Evolutionary conservation across 2,888 invertebrate genomes (phyloP).

Genomic region (Epinotia demarniana): DNA sequence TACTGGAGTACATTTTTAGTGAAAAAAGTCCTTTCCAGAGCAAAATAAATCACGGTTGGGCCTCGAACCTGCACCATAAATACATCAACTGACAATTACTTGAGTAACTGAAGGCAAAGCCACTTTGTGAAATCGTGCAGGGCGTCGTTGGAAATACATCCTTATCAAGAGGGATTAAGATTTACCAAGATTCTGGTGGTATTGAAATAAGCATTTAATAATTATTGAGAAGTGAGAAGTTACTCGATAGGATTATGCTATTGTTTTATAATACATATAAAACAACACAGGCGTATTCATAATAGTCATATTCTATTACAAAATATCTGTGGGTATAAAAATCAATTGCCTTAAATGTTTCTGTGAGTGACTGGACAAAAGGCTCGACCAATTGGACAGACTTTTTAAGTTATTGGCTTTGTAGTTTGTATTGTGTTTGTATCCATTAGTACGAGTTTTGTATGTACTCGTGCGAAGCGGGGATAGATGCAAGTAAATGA

Average conservation of each 20-base stretch:
- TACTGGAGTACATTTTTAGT: conserved; percentile 37
- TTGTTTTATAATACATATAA: no score
- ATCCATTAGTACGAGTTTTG: no score
- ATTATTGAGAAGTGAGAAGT: neutral
- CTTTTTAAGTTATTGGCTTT: no score
- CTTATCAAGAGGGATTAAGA: conserved; percentile 4
- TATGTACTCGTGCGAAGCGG: no score
- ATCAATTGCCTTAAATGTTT: no score
- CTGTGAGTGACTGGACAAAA: no score
- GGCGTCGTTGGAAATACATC: neutral
- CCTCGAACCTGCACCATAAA: conserved; percentile 61
- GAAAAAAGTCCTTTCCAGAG: conserved; percentile 46
- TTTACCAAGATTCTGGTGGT: neutral
- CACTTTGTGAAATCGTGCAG: conserved; percentile 26
- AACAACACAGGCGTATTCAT: no score
- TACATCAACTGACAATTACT: conserved; percentile 68
- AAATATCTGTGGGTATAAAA: no score
- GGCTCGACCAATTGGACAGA: no score
- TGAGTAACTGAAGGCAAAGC: conserved; percentile 48
- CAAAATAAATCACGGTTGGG: conserved; percentile 57
- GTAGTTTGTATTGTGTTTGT: no score
- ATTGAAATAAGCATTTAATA: conserved; percentile 16
- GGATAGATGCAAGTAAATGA: no score
- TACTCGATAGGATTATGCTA: neutral
- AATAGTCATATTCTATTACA: no score